Percentiles rank a stretch among this genome's conserved stretches.
These are phyloP conservation scores for Larimichthys polyactis DNA, from an alignment of 2,113 vertebrate genomes.

Conservation along the genomic window DNA sequence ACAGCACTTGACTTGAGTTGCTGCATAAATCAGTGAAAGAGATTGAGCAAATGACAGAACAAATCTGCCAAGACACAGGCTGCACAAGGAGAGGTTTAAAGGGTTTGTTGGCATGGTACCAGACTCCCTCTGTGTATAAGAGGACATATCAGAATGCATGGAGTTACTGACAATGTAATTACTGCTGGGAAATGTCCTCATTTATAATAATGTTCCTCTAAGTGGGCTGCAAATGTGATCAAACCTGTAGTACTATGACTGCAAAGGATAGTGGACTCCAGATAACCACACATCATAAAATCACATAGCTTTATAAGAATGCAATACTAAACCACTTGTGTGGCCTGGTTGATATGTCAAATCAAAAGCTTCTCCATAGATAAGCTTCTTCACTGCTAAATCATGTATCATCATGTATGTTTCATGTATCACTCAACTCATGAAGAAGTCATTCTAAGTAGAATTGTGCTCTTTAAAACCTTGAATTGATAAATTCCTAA, in stretches of 20 bases:
- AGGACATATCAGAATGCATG: slow-evolving; percentile 11
- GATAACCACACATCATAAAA: too few species aligned
- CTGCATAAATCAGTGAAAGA: slow-evolving; percentile 25
- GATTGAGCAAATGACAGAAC: slow-evolving; percentile 1
- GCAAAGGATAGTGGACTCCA: neutral
- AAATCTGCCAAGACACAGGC: slow-evolving; percentile 14
- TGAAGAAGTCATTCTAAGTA: too few species aligned
- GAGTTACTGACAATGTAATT: neutral
- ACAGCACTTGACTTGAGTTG: slow-evolving; percentile 36
- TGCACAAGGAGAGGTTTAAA: slow-evolving; percentile 6
- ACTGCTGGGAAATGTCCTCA: slow-evolving; percentile 14
- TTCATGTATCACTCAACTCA: too few species aligned
- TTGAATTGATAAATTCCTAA: too few species aligned
- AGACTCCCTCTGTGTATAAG: slow-evolving; percentile 4
- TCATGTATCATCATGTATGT: too few species aligned
- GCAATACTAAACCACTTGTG: too few species aligned
- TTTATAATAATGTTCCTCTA: neutral
- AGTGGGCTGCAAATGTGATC: neutral
- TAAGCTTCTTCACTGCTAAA: too few species aligned
- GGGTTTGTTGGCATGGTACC: slow-evolving; percentile 1
- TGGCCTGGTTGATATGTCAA: too few species aligned
- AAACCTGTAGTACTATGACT: neutral
- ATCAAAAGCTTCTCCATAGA: too few species aligned
- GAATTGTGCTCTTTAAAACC: too few species aligned
- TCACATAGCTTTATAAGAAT: too few species aligned